Evolutionary conservation across 2,113 vertebrate genomes (phyloP), one percentile per base, ranked within the genome.

Genomic region (Dromas ardeola): DNA sequence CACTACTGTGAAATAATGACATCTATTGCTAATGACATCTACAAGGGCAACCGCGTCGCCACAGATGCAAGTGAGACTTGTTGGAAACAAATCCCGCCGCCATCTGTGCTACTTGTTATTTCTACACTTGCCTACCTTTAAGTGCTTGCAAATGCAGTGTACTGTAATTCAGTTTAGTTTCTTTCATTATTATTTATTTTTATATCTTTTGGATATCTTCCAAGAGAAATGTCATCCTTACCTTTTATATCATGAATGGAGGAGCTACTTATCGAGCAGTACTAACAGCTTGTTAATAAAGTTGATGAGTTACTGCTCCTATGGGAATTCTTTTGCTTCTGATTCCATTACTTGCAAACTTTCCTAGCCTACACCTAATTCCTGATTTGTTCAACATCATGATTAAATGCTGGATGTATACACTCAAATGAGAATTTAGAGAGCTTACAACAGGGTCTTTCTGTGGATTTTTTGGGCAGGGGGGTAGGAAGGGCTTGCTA

Each of bases 341-440:
- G 15, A 72, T 88, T 50, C 13, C 40, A 84, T 61, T 94, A 74
- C 91, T 88, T 90, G 85, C 2, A 91, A 49, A 82, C 36, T 90
- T 92, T n/a, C 76, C 86, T 59, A 65, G 47, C 32, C 61, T 71
- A 65, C 62, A 88, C 10, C 65, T 81, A 80, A 95, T 81, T 96
- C 67, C 84, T 36, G 26, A 52, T 95, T 71, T 94, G 26, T 73
- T 88, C 77, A 93, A 53, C 32, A 83, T 38, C 70, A 81, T 30
- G 45, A 62, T 21, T 55, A 71, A n/a, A n/a, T n/a, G n/a, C 29
- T 95, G 80, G 38, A 81, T 71, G 88, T 50, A 14, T 5, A 67
- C 74, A 63, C 61, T 95, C 88, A 83, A 65, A 76, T 53, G 66
- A 88, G 50, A 93, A 96, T 77, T 96, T 61, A 73, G 85, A 81